Base-by-base conservation (phyloP, 1,140 invertebrate species). In the Eueides isabella region DNA sequence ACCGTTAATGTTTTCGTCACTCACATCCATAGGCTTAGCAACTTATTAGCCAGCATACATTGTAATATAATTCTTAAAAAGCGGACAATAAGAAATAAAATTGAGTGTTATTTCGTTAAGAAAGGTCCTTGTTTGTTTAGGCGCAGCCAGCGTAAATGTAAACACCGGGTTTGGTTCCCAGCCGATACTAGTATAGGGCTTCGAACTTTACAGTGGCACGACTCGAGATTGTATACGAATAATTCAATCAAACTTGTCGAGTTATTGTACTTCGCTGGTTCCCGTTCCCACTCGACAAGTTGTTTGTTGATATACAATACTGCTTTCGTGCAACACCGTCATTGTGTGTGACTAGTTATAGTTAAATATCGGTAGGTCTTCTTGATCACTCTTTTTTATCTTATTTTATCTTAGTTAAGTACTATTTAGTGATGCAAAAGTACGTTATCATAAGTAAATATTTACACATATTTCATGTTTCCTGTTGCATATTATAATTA, bases 91-190 rank as follows among this genome's bases (percentile, higher is more conserved):
- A n/a, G 48, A 55, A 55, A 55, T 55, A 19, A 55, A 55, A 55
- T 23, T 55, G 23, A 0, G 19, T 26, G 19, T 0, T 55, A 26
- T 23, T 11, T 7, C 48, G 48, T 23, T 7, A 12, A 61, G 75
- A 76, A 80, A 78, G 78, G 77, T 61, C 62, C 23, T 44, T 86
- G 85, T 86, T 88, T 85, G 79, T 78, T 82, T 80, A 80, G 79
- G 85, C 80, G 78, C 69, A 75, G 23, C 26, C 66, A 79, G 73
- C 70, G 61, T 72, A 71, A 80, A 74, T 75, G 79, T 81, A 85
- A 86, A 85, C 80, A 61, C 65, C 76, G 44, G 31, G 77, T 83
- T 86, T 72, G 79, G 78, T 80, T 78, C 81, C 75, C 76, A 76
- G 78, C 74, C 84, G 75, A 84, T 80, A 80, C 73, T 76, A 67